These are phyloP conservation scores for Ochotona princeps DNA, from an alignment of 2,113 vertebrate species.

Conservation along the genomic window DNA sequence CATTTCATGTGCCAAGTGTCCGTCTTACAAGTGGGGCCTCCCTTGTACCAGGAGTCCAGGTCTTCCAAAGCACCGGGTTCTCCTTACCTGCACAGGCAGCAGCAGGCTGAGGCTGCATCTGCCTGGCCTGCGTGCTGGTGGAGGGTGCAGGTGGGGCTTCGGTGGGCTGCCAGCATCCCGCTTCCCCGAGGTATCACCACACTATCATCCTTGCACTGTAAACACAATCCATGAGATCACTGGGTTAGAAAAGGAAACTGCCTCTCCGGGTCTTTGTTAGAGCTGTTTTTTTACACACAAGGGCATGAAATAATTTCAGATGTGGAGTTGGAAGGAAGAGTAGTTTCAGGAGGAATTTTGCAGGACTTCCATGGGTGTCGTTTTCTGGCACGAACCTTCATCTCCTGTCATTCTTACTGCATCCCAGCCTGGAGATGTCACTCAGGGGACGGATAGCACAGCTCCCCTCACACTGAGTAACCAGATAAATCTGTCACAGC, in stretches of 20 bases:
- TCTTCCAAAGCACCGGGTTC: neutral
- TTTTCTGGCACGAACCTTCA: neutral
- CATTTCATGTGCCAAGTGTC: conserved; percentile 10
- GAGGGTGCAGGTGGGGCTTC: neutral
- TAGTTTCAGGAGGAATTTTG: neutral
- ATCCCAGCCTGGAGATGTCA: neutral
- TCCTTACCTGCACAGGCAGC: neutral
- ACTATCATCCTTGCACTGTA: neutral
- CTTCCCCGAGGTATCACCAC: neutral
- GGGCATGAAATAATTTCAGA: neutral
- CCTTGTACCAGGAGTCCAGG: neutral
- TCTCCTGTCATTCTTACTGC: conserved; percentile 27
- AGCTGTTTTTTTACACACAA: conserved; percentile 38
- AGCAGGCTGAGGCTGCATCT: neutral
- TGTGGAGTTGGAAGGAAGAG: neutral
- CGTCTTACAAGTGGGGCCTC: neutral
- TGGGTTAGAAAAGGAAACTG: neutral
- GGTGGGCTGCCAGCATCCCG: conserved; percentile 30
- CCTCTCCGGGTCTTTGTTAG: neutral
- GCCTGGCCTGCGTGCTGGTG: neutral
- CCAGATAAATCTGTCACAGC: neutral
- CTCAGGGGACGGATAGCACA: neutral
- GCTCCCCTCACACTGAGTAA: neutral
- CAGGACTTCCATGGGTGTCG: neutral
- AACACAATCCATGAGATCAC: conserved; percentile 34